phyloP scores from a whole-genome alignment of 2,888 invertebrate genomes.

The Sesia apiformis region DNA sequence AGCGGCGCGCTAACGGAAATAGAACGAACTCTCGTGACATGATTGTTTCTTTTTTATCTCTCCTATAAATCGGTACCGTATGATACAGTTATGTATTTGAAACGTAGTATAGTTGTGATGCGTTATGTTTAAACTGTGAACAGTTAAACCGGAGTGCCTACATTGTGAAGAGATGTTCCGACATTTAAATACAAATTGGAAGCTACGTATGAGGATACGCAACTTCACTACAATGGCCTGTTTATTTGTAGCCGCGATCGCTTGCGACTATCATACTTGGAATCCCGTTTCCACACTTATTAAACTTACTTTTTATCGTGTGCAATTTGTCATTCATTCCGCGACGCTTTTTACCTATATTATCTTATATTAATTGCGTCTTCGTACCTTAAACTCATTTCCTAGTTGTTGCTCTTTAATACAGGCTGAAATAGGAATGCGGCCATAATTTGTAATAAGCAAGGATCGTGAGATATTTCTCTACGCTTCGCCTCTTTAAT shows the following conservation, averaged over 20 bases:
- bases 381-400: constrained; percentile 25
- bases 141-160: too few species aligned
- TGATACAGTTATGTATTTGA: constrained; percentile 15
- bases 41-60: constrained; percentile 28
- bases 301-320: constrained; percentile 35
- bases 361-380: constrained; percentile 53
- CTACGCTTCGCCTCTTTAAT: constrained; percentile 62
- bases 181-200: too few species aligned
- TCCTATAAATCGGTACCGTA: constrained; percentile 14
- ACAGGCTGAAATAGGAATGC: constrained; percentile 59
- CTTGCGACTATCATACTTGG: constrained; percentile 12
- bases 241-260: constrained; percentile 5
- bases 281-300: constrained; percentile 18
- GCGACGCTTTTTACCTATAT: constrained; percentile 47
- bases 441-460: constrained; percentile 72
- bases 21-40: constrained; percentile 44
- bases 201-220: not conserved
- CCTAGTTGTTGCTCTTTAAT: constrained; percentile 41
- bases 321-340: constrained; percentile 54
- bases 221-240: not conserved
- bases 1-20: constrained; percentile 41
- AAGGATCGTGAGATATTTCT: constrained; percentile 65
- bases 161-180: too few species aligned
- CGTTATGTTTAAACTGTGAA: too few species aligned
- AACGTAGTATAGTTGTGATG: not conserved